Percentiles rank a stretch among this genome's conserved stretches.
These are phyloP conservation scores for Motacilla tschutschensis DNA, from an alignment of 2,113 vertebrate species.

Conservation along the genomic window DNA sequence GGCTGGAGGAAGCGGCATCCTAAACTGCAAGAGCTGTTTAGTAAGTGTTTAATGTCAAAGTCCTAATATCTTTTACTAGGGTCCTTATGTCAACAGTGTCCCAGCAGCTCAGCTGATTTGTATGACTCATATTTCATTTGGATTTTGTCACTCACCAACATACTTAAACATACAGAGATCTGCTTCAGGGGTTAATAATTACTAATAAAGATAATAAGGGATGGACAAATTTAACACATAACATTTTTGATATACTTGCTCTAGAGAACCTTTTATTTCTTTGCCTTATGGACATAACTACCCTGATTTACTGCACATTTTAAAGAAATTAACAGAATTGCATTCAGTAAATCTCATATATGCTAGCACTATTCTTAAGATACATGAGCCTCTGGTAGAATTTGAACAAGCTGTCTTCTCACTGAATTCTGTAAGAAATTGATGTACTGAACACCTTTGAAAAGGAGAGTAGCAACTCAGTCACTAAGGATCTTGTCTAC, in stretches of 20 bases:
- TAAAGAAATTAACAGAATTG: background rate
- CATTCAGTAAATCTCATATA: background rate
- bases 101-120: background rate
- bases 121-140: background rate
- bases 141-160: background rate
- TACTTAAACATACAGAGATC: background rate
- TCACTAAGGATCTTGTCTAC: background rate
- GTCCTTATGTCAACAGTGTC: background rate
- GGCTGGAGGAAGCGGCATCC: background rate
- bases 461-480: background rate
- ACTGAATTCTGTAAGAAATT: background rate
- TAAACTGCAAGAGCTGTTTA: background rate
- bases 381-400: background rate
- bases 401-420: background rate
- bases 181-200: background rate
- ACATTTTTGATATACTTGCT: background rate
- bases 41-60: background rate
- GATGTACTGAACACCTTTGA: fast-evolving
- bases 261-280: background rate
- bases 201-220: background rate
- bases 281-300: background rate
- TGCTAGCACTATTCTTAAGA: background rate
- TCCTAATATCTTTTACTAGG: background rate
- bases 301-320: background rate
- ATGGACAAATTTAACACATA: background rate